These are phyloP conservation scores for Oscheius myriophilus DNA, from an alignment of 2,888 invertebrate species.

Conservation along the genomic window DNA sequence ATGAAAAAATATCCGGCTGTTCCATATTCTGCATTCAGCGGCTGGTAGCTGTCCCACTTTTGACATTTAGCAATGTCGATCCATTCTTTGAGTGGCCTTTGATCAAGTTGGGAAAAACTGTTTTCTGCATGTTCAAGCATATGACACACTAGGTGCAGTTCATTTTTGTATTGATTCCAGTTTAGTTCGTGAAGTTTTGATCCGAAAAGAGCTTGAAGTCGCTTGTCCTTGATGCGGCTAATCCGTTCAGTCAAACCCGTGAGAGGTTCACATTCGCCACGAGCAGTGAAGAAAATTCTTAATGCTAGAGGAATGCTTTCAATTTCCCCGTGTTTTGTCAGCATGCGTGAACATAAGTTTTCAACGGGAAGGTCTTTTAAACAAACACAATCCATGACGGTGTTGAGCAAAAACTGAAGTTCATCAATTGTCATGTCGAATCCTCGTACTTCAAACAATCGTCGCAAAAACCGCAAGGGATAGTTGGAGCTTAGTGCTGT, in stretches of 20 bases:
- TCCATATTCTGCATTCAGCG: slow-evolving; percentile 4
- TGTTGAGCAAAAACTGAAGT: slow-evolving; percentile 11
- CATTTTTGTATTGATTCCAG: not conserved
- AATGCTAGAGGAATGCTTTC: slow-evolving; percentile 1
- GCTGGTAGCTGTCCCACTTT: slow-evolving; percentile 20
- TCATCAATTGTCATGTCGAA: not conserved
- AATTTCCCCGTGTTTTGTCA: not conserved
- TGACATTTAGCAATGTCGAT: slow-evolving; percentile 24
- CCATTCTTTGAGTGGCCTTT: slow-evolving; percentile 6
- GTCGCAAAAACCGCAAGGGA: not conserved
- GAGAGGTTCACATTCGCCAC: not conserved
- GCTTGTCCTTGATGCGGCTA: slow-evolving; percentile 1
- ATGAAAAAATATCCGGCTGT: slow-evolving; percentile 21
- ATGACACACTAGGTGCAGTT: not conserved
- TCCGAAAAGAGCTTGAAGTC: slow-evolving; percentile 11
- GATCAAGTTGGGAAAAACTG: slow-evolving; percentile 9
- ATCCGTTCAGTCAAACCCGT: not conserved
- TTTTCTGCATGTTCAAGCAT: slow-evolving; percentile 24
- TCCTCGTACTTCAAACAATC: slow-evolving; percentile 12
- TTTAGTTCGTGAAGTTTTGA: slow-evolving; percentile 20
- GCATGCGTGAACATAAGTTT: not conserved
- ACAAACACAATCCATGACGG: slow-evolving; percentile 5
- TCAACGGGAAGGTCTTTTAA: not conserved
- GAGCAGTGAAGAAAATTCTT: not conserved
- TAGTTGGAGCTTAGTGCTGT: not conserved